These are phyloP conservation scores for Embidobia sp. DNA, from an alignment of 2,888 invertebrate genomes.

Conservation along the genomic window DNA sequence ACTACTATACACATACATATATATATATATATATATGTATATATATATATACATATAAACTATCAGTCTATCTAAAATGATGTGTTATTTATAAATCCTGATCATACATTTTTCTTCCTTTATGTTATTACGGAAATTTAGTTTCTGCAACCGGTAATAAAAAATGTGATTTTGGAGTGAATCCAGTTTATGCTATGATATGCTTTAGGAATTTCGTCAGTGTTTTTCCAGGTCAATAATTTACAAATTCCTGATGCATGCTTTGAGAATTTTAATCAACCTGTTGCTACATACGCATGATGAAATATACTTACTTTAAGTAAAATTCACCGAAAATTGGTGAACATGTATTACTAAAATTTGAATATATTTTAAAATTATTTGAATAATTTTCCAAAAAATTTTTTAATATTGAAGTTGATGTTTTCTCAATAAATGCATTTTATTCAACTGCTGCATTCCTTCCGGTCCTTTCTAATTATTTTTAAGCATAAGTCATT, in stretches of 20 bases:
- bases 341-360: too few species aligned
- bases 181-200: conserved; percentile 5
- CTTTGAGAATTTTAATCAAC: conserved; percentile 40
- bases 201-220: conserved; percentile 11
- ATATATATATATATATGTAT: conserved; percentile 72
- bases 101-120: too few species aligned
- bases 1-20: conserved; percentile 76
- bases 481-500: too few species aligned
- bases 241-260: conserved; percentile 16
- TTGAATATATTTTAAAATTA: too few species aligned
- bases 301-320: conserved; percentile 13
- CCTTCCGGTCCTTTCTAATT: too few species aligned
- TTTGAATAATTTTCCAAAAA: too few species aligned
- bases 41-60: conserved; percentile 73
- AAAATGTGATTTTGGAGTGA: background rate
- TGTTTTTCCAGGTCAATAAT: conserved; percentile 24
- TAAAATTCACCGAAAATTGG: too few species aligned
- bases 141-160: background rate
- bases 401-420: too few species aligned
- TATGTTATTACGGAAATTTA: background rate
- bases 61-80: conserved; percentile 65
- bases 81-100: too few species aligned
- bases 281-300: conserved; percentile 19
- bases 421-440: too few species aligned
- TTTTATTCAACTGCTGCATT: too few species aligned